These are phyloP conservation scores for Ectemnius cavifrons DNA, from an alignment of 2,888 invertebrate genomes.

Conservation along the genomic window DNA sequence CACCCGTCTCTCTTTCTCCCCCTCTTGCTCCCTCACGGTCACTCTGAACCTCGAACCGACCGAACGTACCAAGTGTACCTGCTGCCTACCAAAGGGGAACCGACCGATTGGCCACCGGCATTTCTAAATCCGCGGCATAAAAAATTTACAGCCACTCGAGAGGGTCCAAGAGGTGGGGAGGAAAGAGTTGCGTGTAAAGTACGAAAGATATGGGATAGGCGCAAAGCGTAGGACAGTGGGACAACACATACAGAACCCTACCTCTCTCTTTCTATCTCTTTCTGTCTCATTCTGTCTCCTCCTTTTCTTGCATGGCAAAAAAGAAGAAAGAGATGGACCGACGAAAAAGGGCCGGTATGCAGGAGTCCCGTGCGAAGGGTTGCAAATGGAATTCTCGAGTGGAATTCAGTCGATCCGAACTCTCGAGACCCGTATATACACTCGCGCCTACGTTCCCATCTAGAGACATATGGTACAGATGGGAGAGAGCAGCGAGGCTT, in stretches of 20 bases:
- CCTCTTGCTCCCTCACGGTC: not conserved
- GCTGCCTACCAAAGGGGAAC: not conserved
- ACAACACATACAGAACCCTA: not conserved
- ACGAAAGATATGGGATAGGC: conserved; percentile 52
- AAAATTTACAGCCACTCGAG: conserved; percentile 23
- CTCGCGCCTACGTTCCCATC: not conserved
- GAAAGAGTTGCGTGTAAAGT: conserved; percentile 39
- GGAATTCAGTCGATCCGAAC: conserved; percentile 38
- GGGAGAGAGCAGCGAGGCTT: no score
- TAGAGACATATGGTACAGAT: no score
- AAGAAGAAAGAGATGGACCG: not conserved
- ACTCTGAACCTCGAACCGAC: no score
- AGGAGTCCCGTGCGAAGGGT: conserved; percentile 5
- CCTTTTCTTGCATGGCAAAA: no score
- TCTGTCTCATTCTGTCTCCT: no score
- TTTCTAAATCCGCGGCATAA: conserved; percentile 17
- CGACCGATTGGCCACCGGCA: not conserved
- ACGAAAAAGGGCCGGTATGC: conserved; percentile 15
- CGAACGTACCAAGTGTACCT: not conserved
- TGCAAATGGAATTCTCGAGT: conserved; percentile 40
- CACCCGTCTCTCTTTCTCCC: no score
- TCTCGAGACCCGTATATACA: conserved; percentile 41
- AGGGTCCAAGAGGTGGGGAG: not conserved
- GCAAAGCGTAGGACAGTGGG: conserved; percentile 35
- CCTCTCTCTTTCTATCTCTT: no score